Percentiles rank a stretch among this genome's conserved stretches.
Evolutionary conservation across 2,888 invertebrate genomes (phyloP).

Genomic region (Steinernema hermaphroditum): DNA sequence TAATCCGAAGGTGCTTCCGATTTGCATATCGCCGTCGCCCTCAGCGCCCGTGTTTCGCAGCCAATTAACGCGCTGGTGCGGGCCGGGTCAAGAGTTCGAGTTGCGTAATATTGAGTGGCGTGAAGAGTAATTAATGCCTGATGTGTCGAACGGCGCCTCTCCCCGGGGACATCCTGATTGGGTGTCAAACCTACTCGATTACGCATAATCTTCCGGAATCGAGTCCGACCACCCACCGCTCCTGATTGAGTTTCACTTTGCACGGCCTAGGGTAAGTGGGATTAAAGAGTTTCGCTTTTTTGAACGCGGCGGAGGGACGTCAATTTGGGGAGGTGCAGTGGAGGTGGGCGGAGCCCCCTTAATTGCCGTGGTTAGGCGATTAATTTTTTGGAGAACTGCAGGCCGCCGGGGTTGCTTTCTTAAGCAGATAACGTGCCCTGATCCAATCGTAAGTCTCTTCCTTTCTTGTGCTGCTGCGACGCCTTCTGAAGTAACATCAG

Average conservation of each 20-base stretch:
- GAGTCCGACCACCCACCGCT: slow-evolving; percentile 16
- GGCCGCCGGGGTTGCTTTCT: background rate
- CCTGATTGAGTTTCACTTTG: slow-evolving; percentile 18
- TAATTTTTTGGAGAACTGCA: background rate
- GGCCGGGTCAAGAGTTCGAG: slow-evolving; percentile 22
- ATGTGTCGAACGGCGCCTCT: slow-evolving; percentile 18
- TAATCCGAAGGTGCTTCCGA: slow-evolving; percentile 31
- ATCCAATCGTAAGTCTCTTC: too few species aligned
- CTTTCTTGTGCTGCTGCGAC: too few species aligned
- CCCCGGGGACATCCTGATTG: slow-evolving; percentile 21
- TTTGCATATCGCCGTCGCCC: slow-evolving; percentile 20
- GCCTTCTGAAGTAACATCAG: too few species aligned
- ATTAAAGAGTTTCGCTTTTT: slow-evolving; percentile 19
- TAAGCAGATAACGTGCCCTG: too few species aligned
- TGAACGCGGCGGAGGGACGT: background rate
- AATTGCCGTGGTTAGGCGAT: background rate
- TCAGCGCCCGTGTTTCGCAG: slow-evolving; percentile 16
- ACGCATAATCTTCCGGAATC: background rate
- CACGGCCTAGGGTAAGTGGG: background rate
- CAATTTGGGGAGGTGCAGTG: slow-evolving; percentile 24
- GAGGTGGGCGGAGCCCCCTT: background rate
- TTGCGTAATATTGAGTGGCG: slow-evolving; percentile 27
- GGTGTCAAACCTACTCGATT: slow-evolving; percentile 27
- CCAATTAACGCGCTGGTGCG: slow-evolving; percentile 23
- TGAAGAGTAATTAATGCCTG: slow-evolving; percentile 23